These are phyloP conservation scores for Amphiprion ocellaris DNA, from an alignment of 2,113 vertebrate species.

Conservation along the genomic window DNA sequence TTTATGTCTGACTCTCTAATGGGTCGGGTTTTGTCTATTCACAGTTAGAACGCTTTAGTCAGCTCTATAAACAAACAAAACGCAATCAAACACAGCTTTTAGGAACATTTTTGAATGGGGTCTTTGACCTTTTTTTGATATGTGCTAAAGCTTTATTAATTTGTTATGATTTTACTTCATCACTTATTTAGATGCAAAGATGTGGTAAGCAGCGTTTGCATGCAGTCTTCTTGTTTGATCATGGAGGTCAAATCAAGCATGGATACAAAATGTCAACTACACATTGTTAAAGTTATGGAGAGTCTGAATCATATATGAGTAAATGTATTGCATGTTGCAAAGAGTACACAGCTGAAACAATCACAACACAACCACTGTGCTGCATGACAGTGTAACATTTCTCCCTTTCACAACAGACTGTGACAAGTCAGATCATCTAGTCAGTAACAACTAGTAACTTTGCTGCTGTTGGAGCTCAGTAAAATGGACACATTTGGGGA, in stretches of 20 bases:
- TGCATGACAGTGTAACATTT: conserved; percentile 4
- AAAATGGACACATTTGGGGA: conserved; percentile 6
- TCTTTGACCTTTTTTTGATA: conserved; percentile 26
- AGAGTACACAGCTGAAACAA: background rate
- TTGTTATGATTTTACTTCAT: conserved; percentile 8
- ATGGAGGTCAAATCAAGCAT: background rate
- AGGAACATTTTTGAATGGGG: conserved; percentile 9
- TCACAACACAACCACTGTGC: background rate
- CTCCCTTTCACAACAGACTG: background rate
- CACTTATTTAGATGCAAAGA: conserved; percentile 6
- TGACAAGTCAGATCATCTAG: background rate
- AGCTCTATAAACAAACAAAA: conserved; percentile 64
- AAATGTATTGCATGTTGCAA: background rate
- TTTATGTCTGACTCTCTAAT: conserved; percentile 72
- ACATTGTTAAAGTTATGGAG: background rate
- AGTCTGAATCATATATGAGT: background rate
- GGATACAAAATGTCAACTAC: background rate
- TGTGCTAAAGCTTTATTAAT: conserved; percentile 18
- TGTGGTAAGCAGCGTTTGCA: background rate
- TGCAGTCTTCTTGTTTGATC: background rate
- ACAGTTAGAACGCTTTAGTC: conserved; percentile 28
- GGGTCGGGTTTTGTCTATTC: conserved; percentile 48
- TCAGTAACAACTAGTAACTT: background rate
- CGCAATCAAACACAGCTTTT: conserved; percentile 25
- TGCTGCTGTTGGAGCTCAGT: conserved; percentile 4